phyloP scores from a whole-genome alignment of 1,140 invertebrate genomes.

The Scylla paramamosain region DNA sequence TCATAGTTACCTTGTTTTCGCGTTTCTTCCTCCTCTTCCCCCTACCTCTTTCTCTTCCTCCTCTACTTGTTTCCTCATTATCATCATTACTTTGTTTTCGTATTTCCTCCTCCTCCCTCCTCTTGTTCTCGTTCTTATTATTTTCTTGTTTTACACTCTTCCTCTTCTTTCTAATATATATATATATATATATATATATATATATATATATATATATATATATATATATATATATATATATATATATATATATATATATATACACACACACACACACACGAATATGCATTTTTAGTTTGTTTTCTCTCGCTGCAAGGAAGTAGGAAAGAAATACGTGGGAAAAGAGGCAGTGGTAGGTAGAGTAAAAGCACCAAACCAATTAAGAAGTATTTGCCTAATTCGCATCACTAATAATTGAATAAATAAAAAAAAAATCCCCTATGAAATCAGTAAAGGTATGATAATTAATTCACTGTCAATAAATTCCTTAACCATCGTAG shows the following conservation, averaged over 20 bases:
- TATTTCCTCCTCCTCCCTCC: background rate
- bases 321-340: too few species aligned
- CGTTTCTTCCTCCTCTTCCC: background rate
- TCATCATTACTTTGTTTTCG: background rate
- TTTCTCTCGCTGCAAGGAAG: background rate
- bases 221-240: too few species aligned
- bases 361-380: too few species aligned
- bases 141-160: background rate
- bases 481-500: too few species aligned
- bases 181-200: background rate
- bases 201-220: constrained; percentile 38
- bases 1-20: background rate
- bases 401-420: too few species aligned
- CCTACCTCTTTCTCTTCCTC: background rate
- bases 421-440: too few species aligned
- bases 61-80: background rate
- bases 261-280: background rate
- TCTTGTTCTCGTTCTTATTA: background rate
- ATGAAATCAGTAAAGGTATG: too few species aligned
- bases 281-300: background rate
- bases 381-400: too few species aligned
- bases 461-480: too few species aligned
- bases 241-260: constrained; percentile 16
- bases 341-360: too few species aligned
- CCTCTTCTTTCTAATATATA: background rate